Conservation (phyloP, 2,113 vertebrate species). For the Saimiri boliviensis region DNA sequence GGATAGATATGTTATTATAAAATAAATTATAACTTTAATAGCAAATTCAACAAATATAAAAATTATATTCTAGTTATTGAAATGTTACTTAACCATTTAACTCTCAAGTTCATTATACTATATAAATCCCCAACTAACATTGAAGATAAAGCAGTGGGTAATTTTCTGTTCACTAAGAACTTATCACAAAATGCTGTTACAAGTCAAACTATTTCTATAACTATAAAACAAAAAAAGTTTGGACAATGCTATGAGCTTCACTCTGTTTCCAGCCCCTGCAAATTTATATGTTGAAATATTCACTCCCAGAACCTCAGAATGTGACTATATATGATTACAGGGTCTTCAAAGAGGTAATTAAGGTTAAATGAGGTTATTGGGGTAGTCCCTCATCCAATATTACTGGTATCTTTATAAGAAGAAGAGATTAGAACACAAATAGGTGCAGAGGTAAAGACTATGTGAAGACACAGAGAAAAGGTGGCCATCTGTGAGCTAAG, state of each 20-base stretch:
- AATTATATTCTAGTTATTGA: neutral
- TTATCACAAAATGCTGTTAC: neutral
- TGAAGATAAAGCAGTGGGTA: neutral
- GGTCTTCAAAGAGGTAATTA: neutral
- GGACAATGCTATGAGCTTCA: too few relatives aligned
- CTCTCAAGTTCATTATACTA: neutral
- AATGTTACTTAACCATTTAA: conserved; percentile 28
- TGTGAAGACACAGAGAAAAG: neutral
- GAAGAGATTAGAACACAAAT: neutral
- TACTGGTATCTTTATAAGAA: neutral
- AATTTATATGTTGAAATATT: neutral
- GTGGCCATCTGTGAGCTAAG: too few relatives aligned
- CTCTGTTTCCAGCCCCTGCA: neutral
- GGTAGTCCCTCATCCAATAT: neutral
- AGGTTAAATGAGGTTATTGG: neutral
- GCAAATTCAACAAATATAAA: neutral
- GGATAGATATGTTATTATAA: neutral
- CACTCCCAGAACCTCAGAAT: neutral
- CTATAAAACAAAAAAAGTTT: neutral
- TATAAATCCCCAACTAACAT: neutral
- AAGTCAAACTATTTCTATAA: neutral
- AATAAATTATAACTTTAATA: neutral
- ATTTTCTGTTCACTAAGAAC: neutral
- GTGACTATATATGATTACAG: neutral
- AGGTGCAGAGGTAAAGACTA: neutral